Conservation (phyloP, 2,797 vertebrate species). For the Hypotaenidia okinawae region DNA sequence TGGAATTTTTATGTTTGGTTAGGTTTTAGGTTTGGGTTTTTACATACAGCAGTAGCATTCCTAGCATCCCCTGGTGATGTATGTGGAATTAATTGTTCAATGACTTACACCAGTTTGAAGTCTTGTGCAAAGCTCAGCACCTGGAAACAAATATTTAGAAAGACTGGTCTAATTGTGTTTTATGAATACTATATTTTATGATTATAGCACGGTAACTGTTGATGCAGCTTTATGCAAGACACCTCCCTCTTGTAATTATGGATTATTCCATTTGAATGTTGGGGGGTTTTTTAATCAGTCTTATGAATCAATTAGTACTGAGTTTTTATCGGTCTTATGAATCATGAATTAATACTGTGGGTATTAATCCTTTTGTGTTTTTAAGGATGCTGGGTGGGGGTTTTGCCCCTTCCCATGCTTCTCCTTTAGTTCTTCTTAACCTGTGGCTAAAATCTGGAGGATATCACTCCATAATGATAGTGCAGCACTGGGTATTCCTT, state of each 20-base stretch:
- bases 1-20: too few relatives aligned
- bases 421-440: not conserved
- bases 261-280: not conserved
- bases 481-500: not conserved
- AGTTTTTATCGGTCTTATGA: too few relatives aligned
- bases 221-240: not conserved
- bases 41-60: not conserved
- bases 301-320: too few relatives aligned
- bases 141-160: not conserved
- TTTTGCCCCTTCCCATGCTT: not conserved
- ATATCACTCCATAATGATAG: fast-evolving
- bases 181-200: not conserved
- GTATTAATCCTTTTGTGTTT: not conserved
- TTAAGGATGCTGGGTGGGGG: not conserved
- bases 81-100: not conserved
- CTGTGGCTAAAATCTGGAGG: not conserved
- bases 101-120: not conserved
- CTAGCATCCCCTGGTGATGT: not conserved
- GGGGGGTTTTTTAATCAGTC: too few relatives aligned
- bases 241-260: not conserved
- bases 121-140: not conserved
- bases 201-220: not conserved
- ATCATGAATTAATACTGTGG: too few relatives aligned
- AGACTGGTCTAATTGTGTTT: not conserved
- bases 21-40: not conserved